These are phyloP conservation scores for Acanthosoma haemorrhoidale DNA, from an alignment of 2,888 invertebrate genomes.

Conservation along the genomic window DNA sequence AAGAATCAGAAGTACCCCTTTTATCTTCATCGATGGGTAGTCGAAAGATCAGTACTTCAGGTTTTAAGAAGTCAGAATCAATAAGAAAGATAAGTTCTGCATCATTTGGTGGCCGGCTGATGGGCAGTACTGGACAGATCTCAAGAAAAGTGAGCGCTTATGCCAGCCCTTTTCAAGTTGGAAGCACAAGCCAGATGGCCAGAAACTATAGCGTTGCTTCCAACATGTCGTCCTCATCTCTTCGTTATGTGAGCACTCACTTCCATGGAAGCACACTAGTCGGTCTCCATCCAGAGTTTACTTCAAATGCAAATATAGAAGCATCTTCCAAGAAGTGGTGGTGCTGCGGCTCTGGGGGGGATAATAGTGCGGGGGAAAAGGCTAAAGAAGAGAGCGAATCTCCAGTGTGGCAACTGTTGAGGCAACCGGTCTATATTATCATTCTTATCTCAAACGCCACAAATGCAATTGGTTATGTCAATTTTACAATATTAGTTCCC, in stretches of 20 bases:
- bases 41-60: constrained; percentile 15
- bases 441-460: constrained; percentile 80
- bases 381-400: constrained; percentile 45
- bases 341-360: constrained; percentile 41
- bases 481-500: constrained; percentile 76
- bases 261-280: constrained; percentile 74
- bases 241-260: constrained; percentile 77
- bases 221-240: constrained; percentile 72
- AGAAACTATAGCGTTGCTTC: constrained; percentile 48
- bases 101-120: constrained; percentile 33
- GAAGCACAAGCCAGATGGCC: constrained; percentile 40
- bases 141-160: constrained; percentile 38
- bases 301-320: constrained; percentile 38
- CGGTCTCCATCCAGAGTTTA: constrained; percentile 41
- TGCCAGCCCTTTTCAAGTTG: constrained; percentile 38
- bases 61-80: constrained; percentile 14
- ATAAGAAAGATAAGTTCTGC: constrained; percentile 35
- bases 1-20: constrained; percentile 19
- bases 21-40: constrained; percentile 10
- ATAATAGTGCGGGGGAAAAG: constrained; percentile 45
- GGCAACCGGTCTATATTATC: constrained; percentile 73
- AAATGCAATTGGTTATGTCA: constrained; percentile 80
- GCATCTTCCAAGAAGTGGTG: neutral
- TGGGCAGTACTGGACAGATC: constrained; percentile 38
- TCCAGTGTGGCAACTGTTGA: constrained; percentile 50